Conservation (phyloP, 2,113 vertebrate species). For the Catharus minimus region DNA sequence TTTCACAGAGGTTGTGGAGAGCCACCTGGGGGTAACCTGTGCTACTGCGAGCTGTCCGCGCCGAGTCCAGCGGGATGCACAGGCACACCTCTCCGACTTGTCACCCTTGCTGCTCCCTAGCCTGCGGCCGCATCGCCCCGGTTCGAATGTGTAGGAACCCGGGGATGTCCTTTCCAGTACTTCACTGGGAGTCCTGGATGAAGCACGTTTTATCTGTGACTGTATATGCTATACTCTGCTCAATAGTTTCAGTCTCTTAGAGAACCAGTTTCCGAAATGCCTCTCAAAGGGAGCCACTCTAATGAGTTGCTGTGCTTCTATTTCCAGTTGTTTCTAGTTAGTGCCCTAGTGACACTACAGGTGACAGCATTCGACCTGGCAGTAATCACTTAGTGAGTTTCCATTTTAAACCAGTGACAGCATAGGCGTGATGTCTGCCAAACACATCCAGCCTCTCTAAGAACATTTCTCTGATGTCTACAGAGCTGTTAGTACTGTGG, state of each 20-base stretch:
- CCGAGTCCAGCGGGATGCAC: fast-evolving
- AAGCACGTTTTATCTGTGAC: fast-evolving
- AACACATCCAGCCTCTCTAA: background rate
- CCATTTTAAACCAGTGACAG: background rate
- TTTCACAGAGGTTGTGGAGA: background rate
- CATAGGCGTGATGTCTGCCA: background rate
- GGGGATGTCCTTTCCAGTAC: background rate
- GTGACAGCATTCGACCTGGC: background rate
- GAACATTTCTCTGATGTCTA: background rate
- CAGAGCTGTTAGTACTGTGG: background rate
- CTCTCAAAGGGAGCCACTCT: background rate
- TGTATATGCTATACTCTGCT: background rate
- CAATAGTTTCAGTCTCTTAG: background rate
- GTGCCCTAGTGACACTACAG: background rate
- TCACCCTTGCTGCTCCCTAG: background rate
- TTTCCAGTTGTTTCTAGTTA: background rate
- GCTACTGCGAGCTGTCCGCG: background rate
- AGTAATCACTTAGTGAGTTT: background rate
- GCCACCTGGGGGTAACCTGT: background rate
- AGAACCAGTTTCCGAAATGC: background rate
- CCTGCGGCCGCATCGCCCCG: fast-evolving
- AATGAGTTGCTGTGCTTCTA: background rate
- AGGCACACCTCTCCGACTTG: too few relatives aligned
- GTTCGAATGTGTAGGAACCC: background rate
- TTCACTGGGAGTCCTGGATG: background rate